Base-by-base conservation (phyloP, 2,113 vertebrate species). In the Collichthys lucidus region DNA sequence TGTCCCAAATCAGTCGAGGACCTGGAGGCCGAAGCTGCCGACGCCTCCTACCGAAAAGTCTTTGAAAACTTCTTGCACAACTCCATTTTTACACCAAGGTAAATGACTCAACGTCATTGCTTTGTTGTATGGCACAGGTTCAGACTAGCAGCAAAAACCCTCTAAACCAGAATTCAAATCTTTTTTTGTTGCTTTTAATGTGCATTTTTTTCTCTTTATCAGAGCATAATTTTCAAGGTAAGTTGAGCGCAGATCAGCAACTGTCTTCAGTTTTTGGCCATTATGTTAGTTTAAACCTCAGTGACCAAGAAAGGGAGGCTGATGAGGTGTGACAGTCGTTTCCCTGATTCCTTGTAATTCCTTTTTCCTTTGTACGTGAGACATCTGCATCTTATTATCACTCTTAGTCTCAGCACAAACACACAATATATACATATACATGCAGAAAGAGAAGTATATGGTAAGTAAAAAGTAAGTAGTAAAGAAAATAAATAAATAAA, bases 31-130 rank as follows among this genome's bases (percentile, higher is more conserved):
- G 97, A 97, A 90, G 97, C 96, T 49, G 97, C 97, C 3, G 96
- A 99, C 24, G 97, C 96, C 0, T 97, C 97, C 57, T 99, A 97
- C 91, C 93, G 98, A 62, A 99, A 99, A 86, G 96, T 97, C 68
- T 99, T 99, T 47, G 98, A 99, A 92, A 99, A 99, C 77, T 99
- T 98, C 87, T 95, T 99, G 81, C 98, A 99, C 86, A 99, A 99
- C 88, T 96, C 96, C 24, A 99, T 99, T 91, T 99, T 99, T 56
- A 96, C 97, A 50, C 97, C 97, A 55, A 96, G 98, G 98, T 99
- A 92, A 73, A 67, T 12, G 11, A 12, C 53, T 40, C 12, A 2
- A 50, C 19, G 3, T 42, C 52, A n/a, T 6, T 12, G 19, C 10
- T 56, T 57, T 7, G 19, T 16, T 44, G 5, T 44, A 2, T 1